These are phyloP conservation scores for Plagiodera versicolora DNA, from an alignment of 2,888 invertebrate species.

Conservation along the genomic window DNA sequence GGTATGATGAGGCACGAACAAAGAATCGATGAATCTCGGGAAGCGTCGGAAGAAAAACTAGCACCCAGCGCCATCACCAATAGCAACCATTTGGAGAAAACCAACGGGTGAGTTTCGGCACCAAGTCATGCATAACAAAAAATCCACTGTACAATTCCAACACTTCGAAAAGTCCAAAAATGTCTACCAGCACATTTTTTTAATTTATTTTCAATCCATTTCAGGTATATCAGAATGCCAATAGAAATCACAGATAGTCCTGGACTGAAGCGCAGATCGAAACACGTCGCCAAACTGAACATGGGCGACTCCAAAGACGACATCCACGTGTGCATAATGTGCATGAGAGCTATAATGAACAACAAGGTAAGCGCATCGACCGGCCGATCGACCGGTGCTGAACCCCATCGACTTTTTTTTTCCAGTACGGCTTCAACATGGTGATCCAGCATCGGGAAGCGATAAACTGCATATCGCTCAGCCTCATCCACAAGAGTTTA, in stretches of 20 bases:
- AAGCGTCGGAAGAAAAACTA: constrained; percentile 76
- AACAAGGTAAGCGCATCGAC: constrained; percentile 71
- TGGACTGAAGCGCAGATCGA: constrained; percentile 71
- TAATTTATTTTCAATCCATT: neutral
- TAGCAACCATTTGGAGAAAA: constrained; percentile 38
- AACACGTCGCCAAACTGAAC: constrained; percentile 85
- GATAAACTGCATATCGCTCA: constrained; percentile 96
- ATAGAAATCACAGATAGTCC: constrained; percentile 68
- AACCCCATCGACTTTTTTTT: constrained; percentile 34
- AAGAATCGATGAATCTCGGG: constrained; percentile 73
- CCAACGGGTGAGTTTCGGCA: constrained; percentile 35
- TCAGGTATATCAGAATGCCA: constrained; percentile 54
- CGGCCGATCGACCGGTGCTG: neutral
- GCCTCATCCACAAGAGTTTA: constrained; percentile 94
- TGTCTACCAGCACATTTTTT: too few relatives aligned
- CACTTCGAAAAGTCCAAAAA: too few relatives aligned
- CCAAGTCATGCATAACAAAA: too few relatives aligned
- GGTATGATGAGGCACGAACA: constrained; percentile 94
- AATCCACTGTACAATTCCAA: too few relatives aligned
- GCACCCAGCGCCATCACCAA: constrained; percentile 52
- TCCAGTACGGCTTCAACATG: constrained; percentile 96
- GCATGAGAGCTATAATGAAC: constrained; percentile 99
- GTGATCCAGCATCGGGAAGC: constrained; percentile 98
- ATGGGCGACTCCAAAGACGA: constrained; percentile 97
- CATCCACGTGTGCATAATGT: constrained; percentile 99